phyloP scores from a whole-genome alignment of 1,140 invertebrate genomes.

The Drosophila equinoxialis region DNA sequence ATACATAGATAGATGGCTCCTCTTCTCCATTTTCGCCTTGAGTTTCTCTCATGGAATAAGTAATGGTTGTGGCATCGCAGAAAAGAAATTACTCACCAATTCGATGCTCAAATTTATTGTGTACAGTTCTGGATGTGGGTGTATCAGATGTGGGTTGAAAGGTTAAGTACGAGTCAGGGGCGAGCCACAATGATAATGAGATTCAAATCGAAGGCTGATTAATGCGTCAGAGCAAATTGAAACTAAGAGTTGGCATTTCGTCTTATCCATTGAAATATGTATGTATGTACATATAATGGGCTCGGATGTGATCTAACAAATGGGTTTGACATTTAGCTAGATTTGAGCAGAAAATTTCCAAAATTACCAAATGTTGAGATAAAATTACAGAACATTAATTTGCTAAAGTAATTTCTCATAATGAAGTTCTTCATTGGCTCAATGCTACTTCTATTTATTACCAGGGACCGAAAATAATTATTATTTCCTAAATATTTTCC shows the following conservation, averaged over 20 bases:
- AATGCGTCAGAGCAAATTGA: constrained; percentile 57
- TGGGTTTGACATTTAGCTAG: constrained; percentile 3
- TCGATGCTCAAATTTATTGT: constrained; percentile 60
- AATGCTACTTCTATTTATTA: too few relatives aligned
- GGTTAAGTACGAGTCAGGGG: neutral
- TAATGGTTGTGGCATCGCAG: constrained; percentile 35
- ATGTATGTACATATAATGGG: neutral
- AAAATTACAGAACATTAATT: constrained; percentile 8
- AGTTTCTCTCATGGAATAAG: constrained; percentile 22
- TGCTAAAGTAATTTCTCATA: neutral
- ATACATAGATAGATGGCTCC: too few relatives aligned
- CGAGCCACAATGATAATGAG: constrained; percentile 45
- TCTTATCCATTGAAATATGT: neutral
- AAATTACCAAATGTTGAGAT: neutral
- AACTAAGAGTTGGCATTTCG: constrained; percentile 35
- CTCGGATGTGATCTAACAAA: constrained; percentile 5
- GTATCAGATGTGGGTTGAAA: neutral
- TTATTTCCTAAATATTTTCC: too few relatives aligned
- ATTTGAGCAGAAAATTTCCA: neutral
- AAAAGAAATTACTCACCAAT: constrained; percentile 54
- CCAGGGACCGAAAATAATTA: too few relatives aligned
- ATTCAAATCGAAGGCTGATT: constrained; percentile 65
- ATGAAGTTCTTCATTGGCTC: neutral
- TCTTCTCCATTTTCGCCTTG: neutral
- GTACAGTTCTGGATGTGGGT: neutral